phyloP scores from a whole-genome alignment of 1,140 invertebrate species.

The Trichogramma pretiosum region DNA sequence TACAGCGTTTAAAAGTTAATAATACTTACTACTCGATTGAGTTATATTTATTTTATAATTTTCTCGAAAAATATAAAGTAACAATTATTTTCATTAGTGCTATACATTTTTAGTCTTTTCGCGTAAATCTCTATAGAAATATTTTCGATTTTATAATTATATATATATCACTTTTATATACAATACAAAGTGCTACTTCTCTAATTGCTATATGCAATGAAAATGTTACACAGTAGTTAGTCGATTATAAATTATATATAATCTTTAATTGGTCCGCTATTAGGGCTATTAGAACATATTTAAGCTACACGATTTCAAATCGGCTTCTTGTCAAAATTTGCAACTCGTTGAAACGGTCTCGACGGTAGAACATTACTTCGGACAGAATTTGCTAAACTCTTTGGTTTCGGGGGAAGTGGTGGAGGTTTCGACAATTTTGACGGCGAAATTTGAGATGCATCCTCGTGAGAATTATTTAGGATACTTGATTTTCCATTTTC shows the following conservation, averaged over 20 bases:
- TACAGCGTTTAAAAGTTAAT: constrained; percentile 16
- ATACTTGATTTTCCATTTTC: constrained; percentile 32
- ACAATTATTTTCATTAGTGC: no score
- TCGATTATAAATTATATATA: no score
- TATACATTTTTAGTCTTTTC: constrained; percentile 10
- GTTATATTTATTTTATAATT: constrained; percentile 6
- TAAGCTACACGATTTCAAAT: no score
- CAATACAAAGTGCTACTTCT: no score
- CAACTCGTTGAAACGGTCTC: constrained; percentile 31
- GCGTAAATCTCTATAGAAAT: constrained; percentile 11
- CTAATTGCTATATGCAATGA: no score
- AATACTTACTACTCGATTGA: constrained; percentile 9
- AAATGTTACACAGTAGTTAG: no score
- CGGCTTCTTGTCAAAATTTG: constrained; percentile 15
- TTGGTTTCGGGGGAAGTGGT: constrained; percentile 43
- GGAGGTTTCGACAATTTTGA: constrained; percentile 38
- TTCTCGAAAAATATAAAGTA: constrained; percentile 14
- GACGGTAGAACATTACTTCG: constrained; percentile 31
- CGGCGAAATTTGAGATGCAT: constrained; percentile 21
- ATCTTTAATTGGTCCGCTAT: no score
- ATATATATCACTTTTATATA: neutral
- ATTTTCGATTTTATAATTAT: constrained; percentile 1
- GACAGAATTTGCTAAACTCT: constrained; percentile 30
- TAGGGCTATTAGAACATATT: no score
- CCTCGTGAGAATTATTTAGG: constrained; percentile 17